Evolutionary conservation across 2,888 invertebrate species (phyloP), one percentile per base, ranked within the genome.

Genomic region (Agriotes lineatus): DNA sequence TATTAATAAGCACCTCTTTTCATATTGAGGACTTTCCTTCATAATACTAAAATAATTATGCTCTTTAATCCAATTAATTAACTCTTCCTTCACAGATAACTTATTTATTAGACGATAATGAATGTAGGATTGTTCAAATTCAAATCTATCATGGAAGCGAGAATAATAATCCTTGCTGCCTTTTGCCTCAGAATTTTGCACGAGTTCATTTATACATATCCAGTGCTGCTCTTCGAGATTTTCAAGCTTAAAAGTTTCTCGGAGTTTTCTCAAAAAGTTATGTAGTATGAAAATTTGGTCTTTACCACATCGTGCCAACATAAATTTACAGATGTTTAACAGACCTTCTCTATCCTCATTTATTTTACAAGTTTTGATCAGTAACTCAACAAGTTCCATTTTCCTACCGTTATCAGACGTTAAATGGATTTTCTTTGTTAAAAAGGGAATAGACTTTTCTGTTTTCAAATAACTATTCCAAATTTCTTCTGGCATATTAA

Each of bases 351-450:
- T 14, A 37, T 67, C 56, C 2, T 30, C 42, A 20, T 69, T 69
- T 30, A 65, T 50, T 48, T 45, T 60, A 20, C 69, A 69, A 16
- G 69, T 65, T 33, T 65, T 42, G 1, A 69, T 64, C n/a, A 69
- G 45, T 0, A 35, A 22, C 16, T 33, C 30, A 1, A 65, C 39
- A 9, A 65, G 30, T 12, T 56, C 25, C 5, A 50, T 42, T 33
- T 64, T 54, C n/a, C 9, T 35, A 7, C 33, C 9, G 16, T 54
- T 50, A 35, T 48, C 37, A 1, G 57, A 65, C 2, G 57, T 57
- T 39, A 50, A 18, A 0, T 44, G 33, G 9, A 69, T 60, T 25
- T 12, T 18, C n/a, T 60, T 54, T n/a, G 45, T 20, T 5, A 69
- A 42, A 14, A 37, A 20, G 0, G 69, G 69, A 25, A 69, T 20